Conservation (phyloP, 1,140 invertebrate species). For the Eciton burchellii region DNA sequence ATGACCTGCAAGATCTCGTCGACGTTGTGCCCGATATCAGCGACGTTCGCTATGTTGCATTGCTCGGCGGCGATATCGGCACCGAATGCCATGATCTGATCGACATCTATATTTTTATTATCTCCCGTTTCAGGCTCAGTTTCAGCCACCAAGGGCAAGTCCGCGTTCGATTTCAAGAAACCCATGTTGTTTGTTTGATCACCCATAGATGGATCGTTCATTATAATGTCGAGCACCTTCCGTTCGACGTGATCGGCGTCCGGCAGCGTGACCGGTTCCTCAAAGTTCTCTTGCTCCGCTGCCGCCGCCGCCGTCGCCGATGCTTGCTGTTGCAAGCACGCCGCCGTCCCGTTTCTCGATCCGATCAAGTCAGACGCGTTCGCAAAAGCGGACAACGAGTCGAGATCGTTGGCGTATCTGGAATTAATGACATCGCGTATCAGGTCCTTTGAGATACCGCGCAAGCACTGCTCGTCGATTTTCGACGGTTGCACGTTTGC, state of each 20-base stretch:
- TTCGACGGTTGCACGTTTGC: conserved; percentile 84
- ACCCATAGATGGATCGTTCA: conserved; percentile 88
- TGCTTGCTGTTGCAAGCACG: conserved; percentile 38
- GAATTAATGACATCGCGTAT: conserved; percentile 85
- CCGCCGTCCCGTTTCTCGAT: conserved; percentile 62
- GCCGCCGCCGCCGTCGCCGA: conserved; percentile 15
- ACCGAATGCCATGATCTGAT: conserved; percentile 79
- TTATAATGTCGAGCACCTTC: conserved; percentile 81
- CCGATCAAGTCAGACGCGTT: conserved; percentile 78
- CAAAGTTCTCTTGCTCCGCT: conserved; percentile 60
- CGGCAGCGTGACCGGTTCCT: conserved; percentile 60
- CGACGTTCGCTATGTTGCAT: conserved; percentile 72
- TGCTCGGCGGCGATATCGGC: conserved; percentile 70
- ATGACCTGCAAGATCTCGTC: conserved; percentile 89
- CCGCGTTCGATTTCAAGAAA: conserved; percentile 82
- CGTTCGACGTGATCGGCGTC: conserved; percentile 59
- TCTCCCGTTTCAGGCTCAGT: conserved; percentile 62
- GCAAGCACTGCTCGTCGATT: conserved; percentile 84
- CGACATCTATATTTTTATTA: conserved; percentile 78
- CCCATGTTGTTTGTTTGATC: conserved; percentile 89
- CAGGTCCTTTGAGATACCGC: conserved; percentile 83
- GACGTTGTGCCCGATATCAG: conserved; percentile 87
- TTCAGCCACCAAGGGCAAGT: conserved; percentile 78
- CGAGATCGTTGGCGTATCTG: conserved; percentile 82
- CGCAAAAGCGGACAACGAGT: conserved; percentile 80